Conservation (phyloP, 2,113 vertebrate genomes). For the Herpetotheres cachinnans region DNA sequence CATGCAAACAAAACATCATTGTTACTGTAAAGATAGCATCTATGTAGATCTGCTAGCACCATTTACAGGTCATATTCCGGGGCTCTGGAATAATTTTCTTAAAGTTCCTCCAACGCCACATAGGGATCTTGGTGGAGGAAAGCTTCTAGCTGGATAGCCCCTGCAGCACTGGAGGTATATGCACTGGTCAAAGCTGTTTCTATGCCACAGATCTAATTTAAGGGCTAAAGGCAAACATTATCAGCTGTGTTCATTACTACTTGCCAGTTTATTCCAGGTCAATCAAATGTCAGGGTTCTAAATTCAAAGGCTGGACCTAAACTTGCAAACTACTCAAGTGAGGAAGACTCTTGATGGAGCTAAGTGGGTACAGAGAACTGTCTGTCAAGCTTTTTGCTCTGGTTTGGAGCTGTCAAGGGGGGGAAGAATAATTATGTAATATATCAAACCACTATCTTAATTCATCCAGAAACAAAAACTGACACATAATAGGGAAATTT, state of each 20-base stretch:
- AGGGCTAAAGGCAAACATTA: background rate
- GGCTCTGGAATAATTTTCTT: background rate
- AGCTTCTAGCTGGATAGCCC: background rate
- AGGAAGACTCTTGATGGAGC: background rate
- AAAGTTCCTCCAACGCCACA: background rate
- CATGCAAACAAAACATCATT: background rate
- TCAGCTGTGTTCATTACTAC: background rate
- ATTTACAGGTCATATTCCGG: background rate
- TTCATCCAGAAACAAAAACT: background rate
- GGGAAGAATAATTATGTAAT: background rate
- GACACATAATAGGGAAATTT: background rate
- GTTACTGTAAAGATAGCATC: background rate
- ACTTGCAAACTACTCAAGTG: background rate
- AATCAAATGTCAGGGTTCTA: background rate
- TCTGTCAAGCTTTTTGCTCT: background rate
- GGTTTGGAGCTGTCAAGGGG: background rate
- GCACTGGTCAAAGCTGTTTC: background rate
- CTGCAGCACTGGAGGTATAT: background rate
- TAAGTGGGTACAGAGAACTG: background rate
- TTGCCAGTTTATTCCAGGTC: background rate
- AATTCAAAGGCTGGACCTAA: background rate
- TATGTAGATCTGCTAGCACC: background rate
- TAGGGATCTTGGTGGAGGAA: background rate
- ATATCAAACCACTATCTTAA: background rate
- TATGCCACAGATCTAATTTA: background rate